Evolutionary conservation across 2,888 invertebrate genomes (phyloP).

Genomic region (Cecidostiba fungosa): DNA sequence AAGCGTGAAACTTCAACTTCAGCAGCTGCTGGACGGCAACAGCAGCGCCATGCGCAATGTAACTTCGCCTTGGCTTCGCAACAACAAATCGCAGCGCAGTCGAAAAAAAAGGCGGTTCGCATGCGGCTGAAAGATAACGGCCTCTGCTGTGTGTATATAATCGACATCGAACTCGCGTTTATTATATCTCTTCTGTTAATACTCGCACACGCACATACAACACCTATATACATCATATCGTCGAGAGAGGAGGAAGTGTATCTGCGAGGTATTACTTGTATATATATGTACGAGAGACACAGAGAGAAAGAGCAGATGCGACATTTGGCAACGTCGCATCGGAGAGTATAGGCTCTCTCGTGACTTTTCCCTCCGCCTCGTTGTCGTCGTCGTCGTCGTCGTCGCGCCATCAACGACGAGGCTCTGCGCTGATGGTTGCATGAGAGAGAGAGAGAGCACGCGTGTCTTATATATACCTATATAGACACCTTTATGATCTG

Average conservation of each 20-base stretch:
- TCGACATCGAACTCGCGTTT: background rate
- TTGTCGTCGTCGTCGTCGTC: background rate
- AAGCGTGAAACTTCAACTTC: background rate
- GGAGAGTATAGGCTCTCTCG: conserved; percentile 7
- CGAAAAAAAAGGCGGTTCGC: background rate
- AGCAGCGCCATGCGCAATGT: background rate
- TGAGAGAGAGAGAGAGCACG: background rate
- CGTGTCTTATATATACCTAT: background rate
- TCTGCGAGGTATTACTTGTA: background rate
- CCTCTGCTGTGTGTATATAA: background rate
- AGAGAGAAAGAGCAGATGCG: conserved; percentile 32
- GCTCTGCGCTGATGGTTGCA: background rate
- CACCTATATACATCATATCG: no score
- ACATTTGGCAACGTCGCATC: conserved; percentile 54
- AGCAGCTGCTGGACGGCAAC: background rate
- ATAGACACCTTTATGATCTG: background rate
- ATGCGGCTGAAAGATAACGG: background rate
- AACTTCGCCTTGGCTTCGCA: background rate
- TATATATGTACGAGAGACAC: background rate
- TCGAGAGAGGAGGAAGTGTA: background rate
- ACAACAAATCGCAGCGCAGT: background rate
- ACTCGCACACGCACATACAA: background rate
- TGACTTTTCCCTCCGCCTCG: conserved; percentile 45
- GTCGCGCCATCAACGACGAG: background rate
- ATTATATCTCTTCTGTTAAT: background rate